These are phyloP conservation scores for Oncorhynchus kisutch DNA, from an alignment of 2,113 vertebrate genomes.

Conservation along the genomic window DNA sequence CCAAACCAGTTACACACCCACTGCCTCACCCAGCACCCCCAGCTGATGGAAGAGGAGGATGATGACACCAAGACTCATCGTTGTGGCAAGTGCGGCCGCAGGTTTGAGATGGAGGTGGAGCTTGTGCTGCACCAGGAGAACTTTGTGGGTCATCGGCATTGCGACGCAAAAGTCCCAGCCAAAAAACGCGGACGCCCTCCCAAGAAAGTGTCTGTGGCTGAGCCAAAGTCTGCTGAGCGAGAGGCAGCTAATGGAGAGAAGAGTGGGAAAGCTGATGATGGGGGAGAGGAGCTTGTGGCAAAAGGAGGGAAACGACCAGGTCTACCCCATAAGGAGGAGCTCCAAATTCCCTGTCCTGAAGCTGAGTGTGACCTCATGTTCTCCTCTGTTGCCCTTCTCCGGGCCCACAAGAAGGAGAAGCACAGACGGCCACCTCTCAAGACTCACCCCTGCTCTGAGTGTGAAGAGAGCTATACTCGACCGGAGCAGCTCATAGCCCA, in stretches of 20 bases:
- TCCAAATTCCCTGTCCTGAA: slow-evolving; percentile 68
- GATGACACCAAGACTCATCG: slow-evolving; percentile 58
- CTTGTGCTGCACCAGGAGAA: slow-evolving; percentile 71
- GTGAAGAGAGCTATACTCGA: slow-evolving; percentile 57
- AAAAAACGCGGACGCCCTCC: slow-evolving; percentile 55
- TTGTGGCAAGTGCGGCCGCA: slow-evolving; percentile 65
- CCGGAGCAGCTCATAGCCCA: slow-evolving; percentile 58
- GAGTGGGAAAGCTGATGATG: slow-evolving; percentile 10
- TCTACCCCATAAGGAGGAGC: slow-evolving; percentile 14
- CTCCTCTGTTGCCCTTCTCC: slow-evolving; percentile 58
- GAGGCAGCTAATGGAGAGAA: slow-evolving; percentile 46
- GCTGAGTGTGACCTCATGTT: slow-evolving; percentile 65
- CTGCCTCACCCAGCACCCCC: slow-evolving; percentile 58
- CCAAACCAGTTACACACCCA: slow-evolving; percentile 64
- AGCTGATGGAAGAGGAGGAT: slow-evolving; percentile 19
- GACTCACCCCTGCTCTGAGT: slow-evolving; percentile 55
- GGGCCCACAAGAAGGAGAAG: slow-evolving; percentile 64
- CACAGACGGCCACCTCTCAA: slow-evolving; percentile 45
- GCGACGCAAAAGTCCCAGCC: slow-evolving; percentile 38
- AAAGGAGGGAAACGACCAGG: slow-evolving; percentile 17
- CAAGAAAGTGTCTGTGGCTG: slow-evolving; percentile 28
- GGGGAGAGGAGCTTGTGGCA: slow-evolving; percentile 14
- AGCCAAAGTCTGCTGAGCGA: neutral
- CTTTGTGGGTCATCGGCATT: slow-evolving; percentile 54
- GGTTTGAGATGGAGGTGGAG: slow-evolving; percentile 66